Evolutionary conservation across 1,140 invertebrate genomes (phyloP).

Genomic region (Scylla paramamosain): DNA sequence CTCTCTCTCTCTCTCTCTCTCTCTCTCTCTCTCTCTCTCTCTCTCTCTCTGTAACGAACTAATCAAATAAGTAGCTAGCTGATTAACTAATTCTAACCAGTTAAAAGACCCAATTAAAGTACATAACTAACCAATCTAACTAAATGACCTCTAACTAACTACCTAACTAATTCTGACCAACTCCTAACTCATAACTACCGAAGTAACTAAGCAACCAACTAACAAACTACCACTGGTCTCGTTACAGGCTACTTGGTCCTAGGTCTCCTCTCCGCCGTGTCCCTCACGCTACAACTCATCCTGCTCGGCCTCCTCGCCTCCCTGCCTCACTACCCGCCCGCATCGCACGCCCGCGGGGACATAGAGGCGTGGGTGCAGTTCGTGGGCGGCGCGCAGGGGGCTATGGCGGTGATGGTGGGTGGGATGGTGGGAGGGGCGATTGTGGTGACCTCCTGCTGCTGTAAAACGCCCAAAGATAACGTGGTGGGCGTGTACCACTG

Average conservation of each 20-base stretch:
- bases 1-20: no score
- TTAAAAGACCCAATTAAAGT: no score
- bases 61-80: no score
- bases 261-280: conserved; percentile 50
- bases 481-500: conserved; percentile 66
- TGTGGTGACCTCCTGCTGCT: conserved; percentile 62
- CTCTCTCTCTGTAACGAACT: no score
- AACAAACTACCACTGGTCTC: no score
- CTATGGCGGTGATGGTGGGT: conserved; percentile 66
- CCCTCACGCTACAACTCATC: conserved; percentile 37
- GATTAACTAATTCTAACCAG: no score
- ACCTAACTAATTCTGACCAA: no score
- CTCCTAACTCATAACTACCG: no score
- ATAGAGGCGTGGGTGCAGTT: conserved; percentile 65
- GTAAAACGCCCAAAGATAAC: conserved; percentile 58
- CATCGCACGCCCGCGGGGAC: background rate
- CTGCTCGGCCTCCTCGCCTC: conserved; percentile 53
- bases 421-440: conserved; percentile 46
- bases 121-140: no score
- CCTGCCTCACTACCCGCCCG: conserved; percentile 25
- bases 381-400: conserved; percentile 58
- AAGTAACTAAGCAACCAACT: no score
- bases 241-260: conserved; percentile 57
- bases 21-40: no score
- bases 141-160: no score